Percentiles rank a stretch among this genome's conserved stretches.
Conservation (phyloP, 2,113 vertebrate genomes). For the Onychorhynchus coronatus region DNA sequence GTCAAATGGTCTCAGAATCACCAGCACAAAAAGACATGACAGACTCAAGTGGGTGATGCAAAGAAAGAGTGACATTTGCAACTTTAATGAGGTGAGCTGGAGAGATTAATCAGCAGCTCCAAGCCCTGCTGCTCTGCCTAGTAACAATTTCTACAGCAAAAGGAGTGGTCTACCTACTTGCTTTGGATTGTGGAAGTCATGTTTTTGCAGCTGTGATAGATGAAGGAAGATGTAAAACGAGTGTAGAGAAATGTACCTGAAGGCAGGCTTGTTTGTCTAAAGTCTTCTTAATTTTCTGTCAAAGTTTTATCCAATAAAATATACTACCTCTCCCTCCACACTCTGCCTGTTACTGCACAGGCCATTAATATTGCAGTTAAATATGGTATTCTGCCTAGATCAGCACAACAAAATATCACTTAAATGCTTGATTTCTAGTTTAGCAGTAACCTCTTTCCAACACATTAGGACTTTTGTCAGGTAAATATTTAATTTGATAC, state of each 20-base stretch:
- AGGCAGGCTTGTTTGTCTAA: background rate
- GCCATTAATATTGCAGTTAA: background rate
- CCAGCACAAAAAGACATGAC: background rate
- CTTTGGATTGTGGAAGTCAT: background rate
- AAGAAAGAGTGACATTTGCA: slow-evolving; percentile 16
- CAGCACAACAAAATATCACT: background rate
- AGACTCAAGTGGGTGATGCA: slow-evolving; percentile 30
- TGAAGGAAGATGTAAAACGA: background rate
- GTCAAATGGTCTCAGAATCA: background rate
- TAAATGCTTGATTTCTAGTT: background rate
- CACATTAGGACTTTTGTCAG: background rate
- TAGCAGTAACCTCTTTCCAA: background rate
- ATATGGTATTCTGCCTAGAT: background rate
- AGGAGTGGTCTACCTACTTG: background rate
- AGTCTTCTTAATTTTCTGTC: background rate
- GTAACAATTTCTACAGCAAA: background rate
- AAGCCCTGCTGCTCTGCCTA: background rate
- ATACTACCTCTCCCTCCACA: background rate
- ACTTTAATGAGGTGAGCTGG: background rate
- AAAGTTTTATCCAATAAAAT: background rate
- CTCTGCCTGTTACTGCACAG: rapidly evolving
- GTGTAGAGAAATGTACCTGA: background rate
- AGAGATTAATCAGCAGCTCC: background rate
- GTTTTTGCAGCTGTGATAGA: background rate
- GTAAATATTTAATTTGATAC: background rate